These are phyloP conservation scores for Aspidiotus destructor DNA, from an alignment of 2,888 invertebrate species.

Conservation along the genomic window DNA sequence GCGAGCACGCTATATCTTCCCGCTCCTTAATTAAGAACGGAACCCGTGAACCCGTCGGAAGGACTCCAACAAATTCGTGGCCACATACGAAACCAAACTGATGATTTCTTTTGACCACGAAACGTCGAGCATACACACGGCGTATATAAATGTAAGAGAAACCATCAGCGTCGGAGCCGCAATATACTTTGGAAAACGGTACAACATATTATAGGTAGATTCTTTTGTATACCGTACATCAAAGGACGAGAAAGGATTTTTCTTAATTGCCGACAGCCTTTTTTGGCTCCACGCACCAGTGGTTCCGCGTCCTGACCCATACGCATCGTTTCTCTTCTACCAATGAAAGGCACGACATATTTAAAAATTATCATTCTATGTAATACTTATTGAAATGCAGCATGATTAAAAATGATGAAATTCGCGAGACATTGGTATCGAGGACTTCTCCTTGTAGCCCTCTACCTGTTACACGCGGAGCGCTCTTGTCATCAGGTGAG, in stretches of 20 bases:
- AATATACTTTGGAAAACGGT: slow-evolving; percentile 1
- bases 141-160: too few species aligned
- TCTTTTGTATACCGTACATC: slow-evolving; percentile 12
- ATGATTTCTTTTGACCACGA: slow-evolving; percentile 26
- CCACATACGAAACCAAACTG: slow-evolving; percentile 8
- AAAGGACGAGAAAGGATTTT: slow-evolving; percentile 17
- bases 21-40: slow-evolving; percentile 24
- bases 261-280: slow-evolving; percentile 28
- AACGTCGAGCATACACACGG: slow-evolving; percentile 12
- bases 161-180: slow-evolving; percentile 1
- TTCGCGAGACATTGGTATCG: neutral
- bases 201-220: slow-evolving; percentile 7
- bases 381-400: too few species aligned
- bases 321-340: neutral
- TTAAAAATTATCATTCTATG: too few species aligned
- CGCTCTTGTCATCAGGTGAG: neutral
- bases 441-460: neutral
- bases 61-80: slow-evolving; percentile 18
- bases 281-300: slow-evolving; percentile 10
- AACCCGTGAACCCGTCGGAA: slow-evolving; percentile 25
- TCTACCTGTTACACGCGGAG: neutral
- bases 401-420: too few species aligned
- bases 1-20: slow-evolving; percentile 28
- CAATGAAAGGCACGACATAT: neutral
- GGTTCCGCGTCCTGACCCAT: slow-evolving; percentile 10